Base-by-base conservation (phyloP, 64 coral and sea anemone genomes). In the Porites lutea region DNA sequence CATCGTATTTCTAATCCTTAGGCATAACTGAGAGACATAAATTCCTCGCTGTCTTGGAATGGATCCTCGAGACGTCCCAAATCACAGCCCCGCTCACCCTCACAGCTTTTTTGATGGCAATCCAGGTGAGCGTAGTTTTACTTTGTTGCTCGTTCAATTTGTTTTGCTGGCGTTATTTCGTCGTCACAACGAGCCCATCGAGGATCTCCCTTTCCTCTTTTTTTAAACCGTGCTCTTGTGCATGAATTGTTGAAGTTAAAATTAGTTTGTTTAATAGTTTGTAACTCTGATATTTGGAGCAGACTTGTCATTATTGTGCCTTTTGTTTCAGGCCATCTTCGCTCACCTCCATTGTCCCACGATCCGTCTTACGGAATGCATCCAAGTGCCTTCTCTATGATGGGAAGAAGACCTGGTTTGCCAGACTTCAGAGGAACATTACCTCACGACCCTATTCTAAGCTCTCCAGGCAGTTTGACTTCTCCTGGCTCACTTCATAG, bases 41-140 rank as follows among this genome's bases (percentile, higher is more conserved):
- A 65, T 71, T 75, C 87, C 81, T 88, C 73, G 50, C 62, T 78
- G 63, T 86, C 61, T 82, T 83, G 71, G 43, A 79, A 97, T 97
- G 95, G 95, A 97, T 94, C 95, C 88, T 22, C 75, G 95, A 86
- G 95, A 97, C 66, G 95, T 97, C 90, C 95, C 88, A 53, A 97
- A 85, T 76, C 95, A 94, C 79, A 97, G 95, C 83, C 95, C 95
- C 62, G 95, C 93, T 88, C 91, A 97, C 75, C 77, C 95, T 74
- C 95, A 97, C 88, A 97, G 89, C 93, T 97, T 94, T 93, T 97
- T 94, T 74, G 95, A 97, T 91, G 91, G 90, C 87, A 97, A 84
- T 87, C 89, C 95, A 73, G 95, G 95, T 97, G 95, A 97, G 92
- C 87, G 79, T 94, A 54, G 77, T 94, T 93, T 97, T 87, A 67